Base-by-base conservation (phyloP, 2,888 invertebrate genomes). In the Deilephila porcellus region DNA sequence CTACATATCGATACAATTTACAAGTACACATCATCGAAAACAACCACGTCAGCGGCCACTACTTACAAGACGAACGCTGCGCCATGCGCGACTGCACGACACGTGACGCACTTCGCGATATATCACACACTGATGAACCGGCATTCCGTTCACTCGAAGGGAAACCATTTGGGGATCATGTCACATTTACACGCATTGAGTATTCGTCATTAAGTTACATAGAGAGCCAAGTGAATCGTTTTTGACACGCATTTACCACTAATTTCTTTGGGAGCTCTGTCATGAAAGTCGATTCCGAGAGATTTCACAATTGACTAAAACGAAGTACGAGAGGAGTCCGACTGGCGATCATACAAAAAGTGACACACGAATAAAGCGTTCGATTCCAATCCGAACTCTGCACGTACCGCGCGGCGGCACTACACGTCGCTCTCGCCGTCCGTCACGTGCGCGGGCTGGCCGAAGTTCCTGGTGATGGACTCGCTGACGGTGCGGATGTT, bases 401-500 rank as follows among this genome's bases (percentile, higher is more conserved):
- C 77, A 74, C 77, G 76, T 82, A 80, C 80, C 82, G 82, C 81
- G 77, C 72, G 74, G 75, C 79, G 79, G 81, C 81, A 85, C 92
- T 93, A 96, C 75, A 96, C 96, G 86, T 96, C 96, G 90, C 96
- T 96, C 83, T 96, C 96, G 71, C 94, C 96, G 88, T 96, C 96
- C 14, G 96, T 96, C 85, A 96, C 96, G 84, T 96, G 95, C 29
- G 94, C 91, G 70, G 96, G 96, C 86, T 96, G 96, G 72, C 97
- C 97, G 91, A 97, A 97, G 90, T 97, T 97, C 79, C 97, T 93
- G 4, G 97, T 97, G 77, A 97, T 97, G 83, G 96, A 97, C 85
- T 97, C 97, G 86, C 96, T 97, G 93, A 97, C 96, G 73, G 97
- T 96, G 79, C 97, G 95, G 79, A 97, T 97, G 88, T 97, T 97